Evolutionary conservation across 2,113 vertebrate species (phyloP).

Genomic region (Dromaius novaehollandiae): DNA sequence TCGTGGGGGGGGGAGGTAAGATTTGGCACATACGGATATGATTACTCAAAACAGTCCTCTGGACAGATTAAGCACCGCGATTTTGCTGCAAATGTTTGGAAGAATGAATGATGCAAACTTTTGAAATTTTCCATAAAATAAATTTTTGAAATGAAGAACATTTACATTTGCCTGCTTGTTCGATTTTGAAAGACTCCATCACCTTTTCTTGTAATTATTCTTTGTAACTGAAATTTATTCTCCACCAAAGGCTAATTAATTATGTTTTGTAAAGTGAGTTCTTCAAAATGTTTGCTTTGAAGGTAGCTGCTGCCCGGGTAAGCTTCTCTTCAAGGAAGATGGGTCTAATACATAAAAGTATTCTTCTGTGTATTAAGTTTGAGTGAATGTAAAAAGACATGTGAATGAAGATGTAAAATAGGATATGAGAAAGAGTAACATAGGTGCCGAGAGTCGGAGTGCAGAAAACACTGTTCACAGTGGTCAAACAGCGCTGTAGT

Average conservation of each 20-base stretch:
- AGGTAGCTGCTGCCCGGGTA: neutral
- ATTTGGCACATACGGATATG: neutral
- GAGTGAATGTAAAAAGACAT: neutral
- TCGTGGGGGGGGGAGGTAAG: neutral
- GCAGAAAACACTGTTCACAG: neutral
- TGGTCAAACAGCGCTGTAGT: neutral
- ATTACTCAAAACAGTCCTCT: neutral
- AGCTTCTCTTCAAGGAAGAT: neutral
- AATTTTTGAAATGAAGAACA: neutral
- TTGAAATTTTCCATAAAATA: neutral
- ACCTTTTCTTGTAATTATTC: neutral
- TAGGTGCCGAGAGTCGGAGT: neutral
- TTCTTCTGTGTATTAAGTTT: neutral
- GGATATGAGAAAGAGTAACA: neutral
- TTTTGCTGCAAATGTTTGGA: neutral
- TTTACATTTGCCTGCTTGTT: neutral
- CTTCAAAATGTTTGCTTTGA: neutral
- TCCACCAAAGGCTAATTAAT: neutral
- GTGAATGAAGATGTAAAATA: neutral
- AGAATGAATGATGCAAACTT: neutral
- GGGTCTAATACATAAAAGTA: neutral
- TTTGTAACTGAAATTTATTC: neutral
- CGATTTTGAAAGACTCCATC: neutral
- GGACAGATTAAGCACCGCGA: neutral
- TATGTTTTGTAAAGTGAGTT: neutral